Base-by-base conservation (phyloP, 2,888 invertebrate genomes). In the Chaitophorus viminalis region DNA sequence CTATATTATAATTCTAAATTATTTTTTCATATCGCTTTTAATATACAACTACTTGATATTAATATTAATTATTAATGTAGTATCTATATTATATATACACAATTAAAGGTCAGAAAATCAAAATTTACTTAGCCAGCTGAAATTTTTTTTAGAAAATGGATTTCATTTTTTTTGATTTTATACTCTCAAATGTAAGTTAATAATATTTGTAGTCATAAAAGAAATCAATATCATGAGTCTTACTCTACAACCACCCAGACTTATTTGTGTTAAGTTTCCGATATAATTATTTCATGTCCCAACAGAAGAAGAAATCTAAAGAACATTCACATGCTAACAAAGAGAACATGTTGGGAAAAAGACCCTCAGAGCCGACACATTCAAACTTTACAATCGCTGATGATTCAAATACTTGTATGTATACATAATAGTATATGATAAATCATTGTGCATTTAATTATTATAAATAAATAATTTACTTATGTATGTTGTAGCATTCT, bases 391-490 rank as follows among this genome's bases (percentile, higher is more conserved):
- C 96, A 86, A 93, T 96, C 91, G 95, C 96, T 21, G 97, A 97
- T 92, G 97, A 97, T 91, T 97, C 97, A 21, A 97, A 97, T 92
- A 97, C 97, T 89, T 97, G 97, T 97, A 93, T 93, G 94, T 92
- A 54, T 2, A 9, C 17, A 68, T 11, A 65, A n/a, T 65, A 65
- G 65, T 65, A n/a, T 65, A 25, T 8, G 6, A 65, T n/a, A 68
- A n/a, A n/a, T 68, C 68, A 68, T 68, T 68, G 29, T n/a, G 60
- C 21, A 25, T 25, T 60, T 25, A 25, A 21, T 31, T 14, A 29
- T n/a, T 29, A 70, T 72, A 72, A 33, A 18, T 18, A 72, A 33
- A 72, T 33, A 17, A 18, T 72, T 68, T 68, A 60, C 25, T 29
- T 68, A 21, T 76, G 29, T 60, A 33, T 96, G 93, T 97, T 97